A percentile compares a stretch with the other conserved stretches of the same genome.
phyloP scores from a whole-genome alignment of 2,888 invertebrate species.

The Caenorhabditis macrosperma region DNA sequence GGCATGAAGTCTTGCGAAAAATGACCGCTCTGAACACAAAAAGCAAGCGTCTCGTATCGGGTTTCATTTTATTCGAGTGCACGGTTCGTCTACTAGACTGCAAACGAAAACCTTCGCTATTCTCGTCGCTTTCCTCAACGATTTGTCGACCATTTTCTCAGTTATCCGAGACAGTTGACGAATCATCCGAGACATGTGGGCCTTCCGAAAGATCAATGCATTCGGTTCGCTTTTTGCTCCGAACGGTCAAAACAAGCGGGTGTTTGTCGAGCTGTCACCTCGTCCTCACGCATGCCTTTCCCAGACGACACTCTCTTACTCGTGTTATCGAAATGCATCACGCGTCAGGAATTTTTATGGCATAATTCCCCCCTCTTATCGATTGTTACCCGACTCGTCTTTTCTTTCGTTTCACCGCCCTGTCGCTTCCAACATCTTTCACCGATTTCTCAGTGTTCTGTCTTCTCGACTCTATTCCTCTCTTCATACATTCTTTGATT shows the following conservation, averaged over 20 bases:
- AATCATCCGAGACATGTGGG: background rate
- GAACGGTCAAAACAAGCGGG: constrained; percentile 23
- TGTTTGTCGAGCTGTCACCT: constrained; percentile 52
- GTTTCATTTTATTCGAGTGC: constrained; percentile 44
- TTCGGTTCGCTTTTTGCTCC: constrained; percentile 42
- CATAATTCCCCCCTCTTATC: constrained; percentile 52
- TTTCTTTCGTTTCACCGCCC: constrained; percentile 22
- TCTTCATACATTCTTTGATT: background rate
- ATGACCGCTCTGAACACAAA: constrained; percentile 45
- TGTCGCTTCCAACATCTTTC: constrained; percentile 7
- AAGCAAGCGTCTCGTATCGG: constrained; percentile 30
- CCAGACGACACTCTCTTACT: constrained; percentile 45
- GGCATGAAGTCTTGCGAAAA: constrained; percentile 26
- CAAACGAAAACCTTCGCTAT: background rate
- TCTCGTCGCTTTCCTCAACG: background rate
- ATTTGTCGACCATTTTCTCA: background rate
- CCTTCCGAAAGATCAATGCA: background rate
- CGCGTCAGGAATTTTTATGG: constrained; percentile 55
- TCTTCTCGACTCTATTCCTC: background rate
- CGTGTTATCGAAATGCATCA: constrained; percentile 56
- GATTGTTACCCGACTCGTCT: constrained; percentile 35
- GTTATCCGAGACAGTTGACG: background rate
- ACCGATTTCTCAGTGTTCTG: background rate
- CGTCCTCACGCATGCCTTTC: constrained; percentile 16
- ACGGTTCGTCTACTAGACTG: constrained; percentile 3